Conservation (phyloP, 2,113 vertebrate genomes). For the Natator depressus region DNA sequence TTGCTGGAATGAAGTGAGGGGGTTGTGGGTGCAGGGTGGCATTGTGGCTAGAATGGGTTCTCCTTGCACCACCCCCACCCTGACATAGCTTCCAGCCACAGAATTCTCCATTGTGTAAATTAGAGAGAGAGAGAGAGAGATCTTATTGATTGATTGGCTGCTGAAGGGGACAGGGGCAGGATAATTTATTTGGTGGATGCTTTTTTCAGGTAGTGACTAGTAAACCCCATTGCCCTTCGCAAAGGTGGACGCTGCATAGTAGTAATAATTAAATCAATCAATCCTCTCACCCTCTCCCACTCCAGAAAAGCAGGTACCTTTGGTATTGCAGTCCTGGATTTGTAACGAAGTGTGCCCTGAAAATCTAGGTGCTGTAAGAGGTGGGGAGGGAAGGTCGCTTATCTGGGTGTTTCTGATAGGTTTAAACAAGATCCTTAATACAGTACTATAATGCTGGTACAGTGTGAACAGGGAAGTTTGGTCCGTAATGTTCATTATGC, state of each 20-base stretch:
- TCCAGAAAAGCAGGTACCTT: neutral
- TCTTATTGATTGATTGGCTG: neutral
- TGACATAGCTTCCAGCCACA: neutral
- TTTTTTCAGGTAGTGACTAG: neutral
- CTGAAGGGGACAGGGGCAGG: neutral
- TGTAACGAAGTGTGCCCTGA: neutral
- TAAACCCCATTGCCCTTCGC: slow-evolving; percentile 32
- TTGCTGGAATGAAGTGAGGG: neutral
- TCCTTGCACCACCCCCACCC: neutral
- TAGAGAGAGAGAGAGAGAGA: neutral
- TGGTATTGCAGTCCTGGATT: neutral
- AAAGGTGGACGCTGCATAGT: neutral
- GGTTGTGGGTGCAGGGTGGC: neutral
- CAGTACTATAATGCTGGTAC: neutral
- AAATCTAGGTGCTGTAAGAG: neutral
- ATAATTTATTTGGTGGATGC: slow-evolving; percentile 28
- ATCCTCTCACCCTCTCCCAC: no score
- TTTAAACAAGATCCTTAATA: neutral
- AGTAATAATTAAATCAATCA: neutral
- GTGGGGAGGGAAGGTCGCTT: neutral
- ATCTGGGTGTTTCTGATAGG: neutral
- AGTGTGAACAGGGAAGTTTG: neutral
- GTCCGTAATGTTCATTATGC: neutral
- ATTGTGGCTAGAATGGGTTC: neutral
- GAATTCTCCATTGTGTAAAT: slow-evolving; percentile 22